Conservation (phyloP, 2,113 vertebrate genomes). For the Riparia riparia region DNA sequence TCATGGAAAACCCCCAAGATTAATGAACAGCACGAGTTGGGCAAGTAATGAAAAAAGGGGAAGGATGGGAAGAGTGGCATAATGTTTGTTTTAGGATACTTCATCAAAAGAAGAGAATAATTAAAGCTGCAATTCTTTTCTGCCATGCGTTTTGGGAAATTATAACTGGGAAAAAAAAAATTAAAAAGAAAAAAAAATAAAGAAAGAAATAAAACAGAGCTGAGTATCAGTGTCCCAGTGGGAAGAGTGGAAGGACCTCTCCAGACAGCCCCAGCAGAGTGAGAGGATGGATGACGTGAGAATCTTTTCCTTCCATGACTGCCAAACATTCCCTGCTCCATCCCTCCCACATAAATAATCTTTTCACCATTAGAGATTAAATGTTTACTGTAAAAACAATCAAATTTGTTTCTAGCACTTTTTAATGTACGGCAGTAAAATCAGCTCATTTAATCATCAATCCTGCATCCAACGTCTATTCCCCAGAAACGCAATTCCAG, state of each 20-base stretch:
- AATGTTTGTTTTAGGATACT: slow-evolving; percentile 53
- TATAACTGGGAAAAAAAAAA: neutral
- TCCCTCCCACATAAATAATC: slow-evolving; percentile 30
- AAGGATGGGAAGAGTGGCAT: neutral
- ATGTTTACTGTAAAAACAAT: slow-evolving; percentile 64
- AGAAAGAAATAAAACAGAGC: neutral
- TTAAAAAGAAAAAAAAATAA: neutral
- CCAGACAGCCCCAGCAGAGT: neutral
- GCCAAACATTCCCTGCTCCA: neutral
- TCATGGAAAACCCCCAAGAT: slow-evolving; percentile 62
- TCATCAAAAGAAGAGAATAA: slow-evolving; percentile 34
- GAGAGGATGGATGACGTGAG: neutral
- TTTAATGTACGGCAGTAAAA: slow-evolving; percentile 48
- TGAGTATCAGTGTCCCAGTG: neutral
- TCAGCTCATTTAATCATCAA: slow-evolving; percentile 33
- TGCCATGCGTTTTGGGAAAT: slow-evolving; percentile 1
- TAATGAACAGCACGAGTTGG: slow-evolving; percentile 38
- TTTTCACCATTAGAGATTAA: slow-evolving; percentile 37
- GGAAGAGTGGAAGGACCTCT: neutral
- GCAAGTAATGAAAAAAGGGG: slow-evolving; percentile 31
- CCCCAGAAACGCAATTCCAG: slow-evolving; percentile 16
- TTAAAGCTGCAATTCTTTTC: slow-evolving; percentile 18
- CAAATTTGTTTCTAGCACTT: slow-evolving; percentile 51
- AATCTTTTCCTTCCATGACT: neutral
- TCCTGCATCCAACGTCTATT: neutral